Percentiles rank a stretch among this genome's conserved stretches.
Evolutionary conservation across 2,888 invertebrate species (phyloP).

Genomic region (Amphipyra tragopoginis): DNA sequence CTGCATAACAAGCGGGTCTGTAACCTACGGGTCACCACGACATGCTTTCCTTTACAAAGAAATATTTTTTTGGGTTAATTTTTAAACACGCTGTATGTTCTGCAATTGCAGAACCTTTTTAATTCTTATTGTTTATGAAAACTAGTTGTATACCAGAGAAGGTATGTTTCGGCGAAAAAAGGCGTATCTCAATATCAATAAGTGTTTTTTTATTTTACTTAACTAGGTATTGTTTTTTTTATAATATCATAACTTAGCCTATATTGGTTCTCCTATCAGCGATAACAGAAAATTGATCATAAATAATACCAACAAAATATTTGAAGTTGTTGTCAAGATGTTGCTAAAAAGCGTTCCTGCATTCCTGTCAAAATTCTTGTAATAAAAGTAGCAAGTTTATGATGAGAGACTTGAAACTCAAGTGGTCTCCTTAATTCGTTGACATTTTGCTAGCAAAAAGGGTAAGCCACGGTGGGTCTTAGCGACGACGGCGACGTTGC

Average conservation of each 20-base stretch:
- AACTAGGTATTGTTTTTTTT: not conserved
- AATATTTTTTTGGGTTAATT: too few relatives aligned
- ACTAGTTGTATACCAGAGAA: too few relatives aligned
- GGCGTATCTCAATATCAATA: too few relatives aligned
- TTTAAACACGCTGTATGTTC: too few relatives aligned
- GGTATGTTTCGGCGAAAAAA: too few relatives aligned
- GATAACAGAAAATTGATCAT: conserved; percentile 29
- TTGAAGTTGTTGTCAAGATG: conserved; percentile 34
- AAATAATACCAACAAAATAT: conserved; percentile 39
- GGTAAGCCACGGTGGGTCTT: conserved; percentile 2
- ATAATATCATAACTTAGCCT: conserved; percentile 31
- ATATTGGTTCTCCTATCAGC: not conserved
- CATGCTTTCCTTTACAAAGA: too few relatives aligned
- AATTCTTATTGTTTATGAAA: too few relatives aligned
- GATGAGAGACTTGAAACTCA: conserved; percentile 54
- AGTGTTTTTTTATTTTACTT: too few relatives aligned
- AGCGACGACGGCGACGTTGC: not conserved
- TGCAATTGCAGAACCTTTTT: too few relatives aligned
- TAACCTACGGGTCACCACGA: too few relatives aligned
- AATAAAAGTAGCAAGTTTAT: conserved; percentile 79
- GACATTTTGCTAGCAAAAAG: conserved; percentile 34
- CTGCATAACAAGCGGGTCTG: too few relatives aligned
- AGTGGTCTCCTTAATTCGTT: conserved; percentile 59
- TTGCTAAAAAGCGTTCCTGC: conserved; percentile 44
- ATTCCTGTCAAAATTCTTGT: conserved; percentile 65